Conservation (phyloP, 2,113 vertebrate species). For the Dolichallabes microphthalmus region DNA sequence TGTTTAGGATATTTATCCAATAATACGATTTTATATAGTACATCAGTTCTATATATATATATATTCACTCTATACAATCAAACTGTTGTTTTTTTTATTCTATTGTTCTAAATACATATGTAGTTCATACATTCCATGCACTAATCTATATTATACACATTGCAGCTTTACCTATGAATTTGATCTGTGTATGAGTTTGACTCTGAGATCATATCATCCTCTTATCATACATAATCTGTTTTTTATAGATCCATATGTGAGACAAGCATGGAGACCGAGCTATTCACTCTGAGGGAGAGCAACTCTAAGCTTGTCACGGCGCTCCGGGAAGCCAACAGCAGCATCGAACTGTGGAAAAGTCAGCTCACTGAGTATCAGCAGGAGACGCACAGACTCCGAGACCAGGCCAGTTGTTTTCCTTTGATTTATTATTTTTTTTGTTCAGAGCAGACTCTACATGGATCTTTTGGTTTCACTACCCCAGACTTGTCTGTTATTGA, state of each 20-base stretch:
- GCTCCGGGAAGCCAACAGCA: constrained; percentile 86
- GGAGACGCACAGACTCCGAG: constrained; percentile 83
- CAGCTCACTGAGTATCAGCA: constrained; percentile 88
- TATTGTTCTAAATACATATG: no score
- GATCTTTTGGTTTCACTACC: not conserved
- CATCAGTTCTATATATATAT: no score
- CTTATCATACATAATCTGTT: not conserved
- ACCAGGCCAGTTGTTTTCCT: constrained; percentile 74
- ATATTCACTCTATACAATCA: no score
- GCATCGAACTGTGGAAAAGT: constrained; percentile 90
- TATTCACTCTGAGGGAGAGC: constrained; percentile 92
- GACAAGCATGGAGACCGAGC: constrained; percentile 88
- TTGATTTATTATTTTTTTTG: not conserved
- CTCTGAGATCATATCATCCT: not conserved
- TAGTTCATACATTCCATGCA: no score
- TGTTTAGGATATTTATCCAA: not conserved
- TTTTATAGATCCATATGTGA: constrained; percentile 85
- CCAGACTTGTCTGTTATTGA: not conserved
- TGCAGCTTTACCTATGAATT: not conserved
- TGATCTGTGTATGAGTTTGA: not conserved
- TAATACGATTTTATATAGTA: not conserved
- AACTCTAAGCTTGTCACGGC: constrained; percentile 87
- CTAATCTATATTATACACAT: not conserved
- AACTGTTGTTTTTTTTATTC: no score
- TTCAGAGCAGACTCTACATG: not conserved